A percentile compares a stretch with the other conserved stretches of the same genome.
Conservation (phyloP, 2,797 vertebrate species). For the Amphiprion clarkii region DNA sequence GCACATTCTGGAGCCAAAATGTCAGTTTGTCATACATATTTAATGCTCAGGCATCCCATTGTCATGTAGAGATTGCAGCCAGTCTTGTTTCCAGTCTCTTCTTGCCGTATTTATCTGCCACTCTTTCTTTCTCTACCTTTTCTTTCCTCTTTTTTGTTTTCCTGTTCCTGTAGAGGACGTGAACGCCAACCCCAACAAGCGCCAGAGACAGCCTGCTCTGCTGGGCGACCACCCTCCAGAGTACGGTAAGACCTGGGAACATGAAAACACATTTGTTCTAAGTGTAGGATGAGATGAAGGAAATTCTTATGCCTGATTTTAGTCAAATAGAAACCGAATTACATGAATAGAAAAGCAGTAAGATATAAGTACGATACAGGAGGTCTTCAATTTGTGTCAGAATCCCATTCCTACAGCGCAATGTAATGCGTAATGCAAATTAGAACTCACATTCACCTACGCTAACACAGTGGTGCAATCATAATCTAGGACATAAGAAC, state of each 20-base stretch:
- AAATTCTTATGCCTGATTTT: too few relatives aligned
- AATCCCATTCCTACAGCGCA: too few relatives aligned
- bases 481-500: too few relatives aligned
- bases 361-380: too few relatives aligned
- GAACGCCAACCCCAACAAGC: constrained; percentile 92
- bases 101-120: constrained; percentile 12
- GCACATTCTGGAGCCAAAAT: neutral
- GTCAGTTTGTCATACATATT: neutral
- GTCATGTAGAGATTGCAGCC: constrained; percentile 19
- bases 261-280: neutral
- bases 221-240: constrained; percentile 95
- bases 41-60: constrained; percentile 1
- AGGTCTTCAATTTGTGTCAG: too few relatives aligned
- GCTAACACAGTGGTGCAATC: too few relatives aligned
- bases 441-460: too few relatives aligned
- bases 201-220: constrained; percentile 94
- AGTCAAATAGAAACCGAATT: too few relatives aligned
- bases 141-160: constrained; percentile 34
- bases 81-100: constrained; percentile 1
- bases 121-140: constrained; percentile 4
- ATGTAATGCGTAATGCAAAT: too few relatives aligned
- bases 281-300: too few relatives aligned
- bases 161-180: constrained; percentile 74
- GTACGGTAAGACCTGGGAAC: constrained; percentile 87
- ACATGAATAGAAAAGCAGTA: too few relatives aligned